Evolutionary conservation across 2,797 vertebrate genomes (phyloP), one percentile per base, ranked within the genome.

Genomic region (Enteromius fasciolatus): DNA sequence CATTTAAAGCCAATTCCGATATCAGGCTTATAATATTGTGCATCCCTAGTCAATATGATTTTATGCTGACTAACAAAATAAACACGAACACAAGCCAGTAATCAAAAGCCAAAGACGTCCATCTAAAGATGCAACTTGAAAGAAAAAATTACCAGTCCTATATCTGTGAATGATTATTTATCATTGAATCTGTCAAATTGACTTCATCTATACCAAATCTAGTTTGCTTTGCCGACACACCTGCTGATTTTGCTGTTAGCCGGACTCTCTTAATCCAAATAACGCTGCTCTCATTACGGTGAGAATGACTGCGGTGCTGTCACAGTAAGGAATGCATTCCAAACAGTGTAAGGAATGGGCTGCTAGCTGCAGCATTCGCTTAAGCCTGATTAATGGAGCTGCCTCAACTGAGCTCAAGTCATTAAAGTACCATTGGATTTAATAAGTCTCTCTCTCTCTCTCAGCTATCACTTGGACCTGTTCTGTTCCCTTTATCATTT

Each of bases 341-440:
- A 31, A 78, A 72, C 76, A 8, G 77, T 39, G 44, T 83, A 86
- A 84, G 78, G 70, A 81, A 70, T 82, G 70, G 70, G 67, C 68
- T 48, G 41, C 20, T 67, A n/a, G 68, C 87, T 67, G 87, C 87
- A 89, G 89, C 86, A 90, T 89, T 86, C 92, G 92, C 90, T 93
- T 92, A 92, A 79, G 66, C 88, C 92, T 93, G 93, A 94, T 94
- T 94, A 94, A 95, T 93, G 89, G 92, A 90, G 88, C 90, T 89
- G 89, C 92, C 90, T 90, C 89, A 87, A 84, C 89, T 82, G 91
- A 90, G 91, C 90, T 87, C 92, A 91, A 92, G 93, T 94, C 92
- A 94, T 95, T 94, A 93, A 92, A 93, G 90, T 92, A 91, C 91
- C 89, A 91, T 91, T 88, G 92, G 90, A 92, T 86, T 67, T 83